Percentiles rank a stretch among this genome's conserved stretches.
Conservation (phyloP, 2,113 vertebrate species). For the Apus apus region DNA sequence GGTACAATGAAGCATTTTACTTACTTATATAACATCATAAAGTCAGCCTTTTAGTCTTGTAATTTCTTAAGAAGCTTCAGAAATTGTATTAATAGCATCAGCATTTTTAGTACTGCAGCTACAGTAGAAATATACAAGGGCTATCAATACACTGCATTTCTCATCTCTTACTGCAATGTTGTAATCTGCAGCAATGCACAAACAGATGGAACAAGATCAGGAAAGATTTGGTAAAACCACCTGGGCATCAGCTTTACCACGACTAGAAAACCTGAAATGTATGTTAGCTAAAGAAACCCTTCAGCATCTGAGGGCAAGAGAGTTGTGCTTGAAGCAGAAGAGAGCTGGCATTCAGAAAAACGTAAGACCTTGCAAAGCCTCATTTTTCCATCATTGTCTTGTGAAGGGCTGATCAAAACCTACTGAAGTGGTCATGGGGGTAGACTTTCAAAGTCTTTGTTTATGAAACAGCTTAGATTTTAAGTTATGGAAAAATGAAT, state of each 20-base stretch:
- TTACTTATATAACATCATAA: not conserved
- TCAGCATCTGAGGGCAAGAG: slow-evolving; percentile 89
- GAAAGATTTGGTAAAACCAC: slow-evolving; percentile 87
- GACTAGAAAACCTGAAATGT: slow-evolving; percentile 87
- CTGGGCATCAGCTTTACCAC: slow-evolving; percentile 87
- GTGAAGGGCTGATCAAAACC: not conserved
- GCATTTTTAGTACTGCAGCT: not conserved
- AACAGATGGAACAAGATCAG: slow-evolving; percentile 90
- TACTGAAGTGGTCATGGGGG: not conserved
- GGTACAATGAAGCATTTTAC: not conserved
- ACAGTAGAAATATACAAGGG: not conserved
- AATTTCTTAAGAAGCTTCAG: not conserved
- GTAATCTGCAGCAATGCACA: slow-evolving; percentile 84
- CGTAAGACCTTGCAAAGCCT: slow-evolving; percentile 64
- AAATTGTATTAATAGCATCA: not conserved
- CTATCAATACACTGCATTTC: not conserved
- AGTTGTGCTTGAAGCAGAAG: slow-evolving; percentile 89
- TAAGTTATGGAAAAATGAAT: not conserved
- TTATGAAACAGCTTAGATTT: not conserved
- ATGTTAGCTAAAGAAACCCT: slow-evolving; percentile 90
- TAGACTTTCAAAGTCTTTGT: not conserved
- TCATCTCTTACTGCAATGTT: not conserved
- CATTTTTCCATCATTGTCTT: not conserved
- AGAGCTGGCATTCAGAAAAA: slow-evolving; percentile 79
- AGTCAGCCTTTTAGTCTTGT: not conserved